Conservation (phyloP, 2,797 vertebrate genomes). For the Hypotaenidia philippensis region DNA sequence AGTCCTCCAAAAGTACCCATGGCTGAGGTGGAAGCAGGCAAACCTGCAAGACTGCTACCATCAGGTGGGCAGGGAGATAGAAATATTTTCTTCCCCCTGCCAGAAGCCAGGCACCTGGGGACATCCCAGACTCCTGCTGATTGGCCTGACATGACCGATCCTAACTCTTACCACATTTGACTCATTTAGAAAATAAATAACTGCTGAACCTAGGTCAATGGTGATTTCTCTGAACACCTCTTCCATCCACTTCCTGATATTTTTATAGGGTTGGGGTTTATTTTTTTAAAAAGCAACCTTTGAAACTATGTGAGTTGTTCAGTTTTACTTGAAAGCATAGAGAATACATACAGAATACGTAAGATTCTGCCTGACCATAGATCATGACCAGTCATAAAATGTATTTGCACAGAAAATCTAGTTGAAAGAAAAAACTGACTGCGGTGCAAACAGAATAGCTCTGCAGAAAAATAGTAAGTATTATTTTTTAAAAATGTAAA, state of each 20-base stretch:
- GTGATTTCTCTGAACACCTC: background rate
- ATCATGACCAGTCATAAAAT: background rate
- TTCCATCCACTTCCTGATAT: background rate
- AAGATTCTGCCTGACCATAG: background rate
- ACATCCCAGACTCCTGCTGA: background rate
- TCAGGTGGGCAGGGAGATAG: background rate
- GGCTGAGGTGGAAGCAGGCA: fast-evolving
- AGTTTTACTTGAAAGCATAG: background rate
- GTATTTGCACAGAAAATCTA: background rate
- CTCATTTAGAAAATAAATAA: background rate
- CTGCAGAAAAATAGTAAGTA: background rate
- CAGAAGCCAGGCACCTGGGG: background rate
- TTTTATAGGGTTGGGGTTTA: background rate
- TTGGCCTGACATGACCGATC: background rate
- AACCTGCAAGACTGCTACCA: background rate
- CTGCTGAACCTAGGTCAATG: background rate
- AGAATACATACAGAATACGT: background rate
- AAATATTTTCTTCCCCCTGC: background rate
- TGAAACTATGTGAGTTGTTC: background rate
- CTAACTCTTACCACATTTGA: background rate
- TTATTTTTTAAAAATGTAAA: background rate
- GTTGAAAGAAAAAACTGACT: background rate
- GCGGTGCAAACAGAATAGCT: background rate
- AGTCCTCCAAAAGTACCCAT: background rate
- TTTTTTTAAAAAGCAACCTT: background rate